These are phyloP conservation scores for Rhinoderma darwinii DNA, from an alignment of 2,113 vertebrate species.

Conservation along the genomic window DNA sequence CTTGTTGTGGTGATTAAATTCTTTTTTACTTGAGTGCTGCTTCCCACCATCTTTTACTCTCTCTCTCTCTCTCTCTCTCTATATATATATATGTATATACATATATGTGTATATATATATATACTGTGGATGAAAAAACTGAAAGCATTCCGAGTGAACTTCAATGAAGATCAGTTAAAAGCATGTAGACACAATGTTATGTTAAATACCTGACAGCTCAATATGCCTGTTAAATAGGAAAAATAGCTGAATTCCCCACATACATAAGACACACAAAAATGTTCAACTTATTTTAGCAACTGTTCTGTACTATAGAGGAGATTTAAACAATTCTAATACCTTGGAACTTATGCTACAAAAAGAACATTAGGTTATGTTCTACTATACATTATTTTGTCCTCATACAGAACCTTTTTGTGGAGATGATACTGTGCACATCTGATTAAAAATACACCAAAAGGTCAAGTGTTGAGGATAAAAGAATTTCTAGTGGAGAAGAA, in stretches of 20 bases:
- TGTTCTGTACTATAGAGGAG: not conserved
- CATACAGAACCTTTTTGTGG: slow-evolving; percentile 3
- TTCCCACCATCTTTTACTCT: too few relatives aligned
- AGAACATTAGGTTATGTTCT: slow-evolving; percentile 33
- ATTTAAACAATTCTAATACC: slow-evolving; percentile 13
- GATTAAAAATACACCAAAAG: slow-evolving; percentile 48
- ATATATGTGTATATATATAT: too few relatives aligned
- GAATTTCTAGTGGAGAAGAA: slow-evolving; percentile 5
- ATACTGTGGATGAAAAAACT: too few relatives aligned
- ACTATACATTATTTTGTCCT: slow-evolving; percentile 22
- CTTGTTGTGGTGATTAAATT: too few relatives aligned
- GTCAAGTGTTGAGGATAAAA: slow-evolving; percentile 42
- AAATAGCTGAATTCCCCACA: not conserved
- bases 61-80: too few relatives aligned
- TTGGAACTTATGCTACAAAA: slow-evolving; percentile 3
- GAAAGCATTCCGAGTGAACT: too few relatives aligned
- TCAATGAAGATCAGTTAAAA: too few relatives aligned
- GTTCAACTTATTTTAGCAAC: not conserved
- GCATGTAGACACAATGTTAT: too few relatives aligned
- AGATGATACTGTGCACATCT: slow-evolving; percentile 18
- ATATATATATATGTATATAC: too few relatives aligned
- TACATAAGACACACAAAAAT: not conserved
- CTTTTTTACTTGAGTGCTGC: too few relatives aligned
- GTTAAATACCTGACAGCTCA: not conserved
- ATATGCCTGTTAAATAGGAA: not conserved